Evolutionary conservation across 2,797 vertebrate species (phyloP).

Genomic region (Astyanax mexicanus): DNA sequence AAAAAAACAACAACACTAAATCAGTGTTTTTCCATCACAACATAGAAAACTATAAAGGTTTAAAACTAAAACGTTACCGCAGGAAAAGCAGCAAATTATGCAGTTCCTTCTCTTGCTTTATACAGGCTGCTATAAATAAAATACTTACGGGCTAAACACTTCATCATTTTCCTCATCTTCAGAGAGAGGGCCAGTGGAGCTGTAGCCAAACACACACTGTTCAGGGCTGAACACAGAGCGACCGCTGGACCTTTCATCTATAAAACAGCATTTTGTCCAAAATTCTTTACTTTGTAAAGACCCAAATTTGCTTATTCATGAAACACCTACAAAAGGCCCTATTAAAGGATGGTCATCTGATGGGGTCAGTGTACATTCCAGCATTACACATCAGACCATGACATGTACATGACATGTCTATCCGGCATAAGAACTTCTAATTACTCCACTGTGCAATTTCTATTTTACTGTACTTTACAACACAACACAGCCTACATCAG

Average conservation of each 20-base stretch:
- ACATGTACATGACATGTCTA: no score
- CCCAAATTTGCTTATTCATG: no score
- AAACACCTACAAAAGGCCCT: no score
- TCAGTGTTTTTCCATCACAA: no score
- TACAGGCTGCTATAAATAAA: background rate
- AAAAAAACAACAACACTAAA: background rate
- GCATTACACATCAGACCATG: no score
- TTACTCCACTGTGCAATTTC: background rate
- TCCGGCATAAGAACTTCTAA: background rate
- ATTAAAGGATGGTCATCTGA: no score
- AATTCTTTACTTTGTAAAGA: no score
- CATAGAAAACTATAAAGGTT: constrained; percentile 1
- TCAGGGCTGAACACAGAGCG: constrained; percentile 76
- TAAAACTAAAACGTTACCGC: no score
- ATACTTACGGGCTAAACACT: constrained; percentile 79
- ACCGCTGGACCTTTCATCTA: constrained; percentile 64
- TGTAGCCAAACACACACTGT: constrained; percentile 77
- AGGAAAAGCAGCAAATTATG: no score
- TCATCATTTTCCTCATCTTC: constrained; percentile 74
- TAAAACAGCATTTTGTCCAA: constrained; percentile 22
- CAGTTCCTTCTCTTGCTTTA: background rate
- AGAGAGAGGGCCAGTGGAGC: constrained; percentile 68
- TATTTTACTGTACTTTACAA: background rate
- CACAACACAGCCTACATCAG: background rate
- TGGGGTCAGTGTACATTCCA: no score